Conservation (phyloP, 2,888 invertebrate genomes). For the Eupithecia centaureata region DNA sequence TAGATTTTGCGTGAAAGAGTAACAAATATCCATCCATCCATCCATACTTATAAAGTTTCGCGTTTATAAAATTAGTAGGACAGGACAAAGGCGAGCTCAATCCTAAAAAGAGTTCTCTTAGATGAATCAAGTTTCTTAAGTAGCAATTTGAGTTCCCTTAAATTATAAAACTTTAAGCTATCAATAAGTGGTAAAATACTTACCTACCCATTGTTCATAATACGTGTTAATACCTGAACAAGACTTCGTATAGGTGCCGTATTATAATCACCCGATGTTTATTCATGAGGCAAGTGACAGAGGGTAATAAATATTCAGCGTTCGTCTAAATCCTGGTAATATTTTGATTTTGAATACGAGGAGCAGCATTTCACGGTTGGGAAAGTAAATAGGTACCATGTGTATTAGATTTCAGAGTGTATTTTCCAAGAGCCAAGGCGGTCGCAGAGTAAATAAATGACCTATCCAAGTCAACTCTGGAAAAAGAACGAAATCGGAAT, state of each 20-base stretch:
- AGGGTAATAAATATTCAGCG: slow-evolving; percentile 65
- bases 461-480: too few relatives aligned
- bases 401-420: neutral
- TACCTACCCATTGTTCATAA: neutral
- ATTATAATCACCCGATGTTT: slow-evolving; percentile 50
- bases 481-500: too few relatives aligned
- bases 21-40: too few relatives aligned
- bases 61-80: too few relatives aligned
- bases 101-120: too few relatives aligned
- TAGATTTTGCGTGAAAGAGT: too few relatives aligned
- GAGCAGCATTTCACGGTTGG: neutral
- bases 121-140: too few relatives aligned
- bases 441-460: too few relatives aligned
- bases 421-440: too few relatives aligned
- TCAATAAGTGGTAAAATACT: neutral
- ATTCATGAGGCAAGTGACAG: slow-evolving; percentile 64
- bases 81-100: too few relatives aligned
- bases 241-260: slow-evolving; percentile 18
- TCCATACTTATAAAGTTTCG: too few relatives aligned
- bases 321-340: slow-evolving; percentile 58
- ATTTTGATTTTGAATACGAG: slow-evolving; percentile 46
- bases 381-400: neutral
- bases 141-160: too few relatives aligned
- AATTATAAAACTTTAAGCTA: neutral
- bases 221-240: slow-evolving; percentile 28